These are phyloP conservation scores for Iguana delicatissima DNA, from an alignment of 2,797 vertebrate species.

Conservation along the genomic window DNA sequence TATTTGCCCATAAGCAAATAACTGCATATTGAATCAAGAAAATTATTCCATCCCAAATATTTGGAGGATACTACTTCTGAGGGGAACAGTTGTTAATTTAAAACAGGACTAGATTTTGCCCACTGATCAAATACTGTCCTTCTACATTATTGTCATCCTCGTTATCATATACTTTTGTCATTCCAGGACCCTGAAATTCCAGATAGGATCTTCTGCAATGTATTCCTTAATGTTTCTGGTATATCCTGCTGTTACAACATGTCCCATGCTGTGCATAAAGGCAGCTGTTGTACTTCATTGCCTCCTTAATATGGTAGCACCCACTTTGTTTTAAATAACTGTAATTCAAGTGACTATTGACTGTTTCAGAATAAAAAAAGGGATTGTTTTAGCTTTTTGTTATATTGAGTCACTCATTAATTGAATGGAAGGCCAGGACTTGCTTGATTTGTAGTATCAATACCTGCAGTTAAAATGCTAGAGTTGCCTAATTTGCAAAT, in stretches of 20 bases:
- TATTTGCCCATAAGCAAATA: not conserved
- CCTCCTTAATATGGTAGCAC: slow-evolving; percentile 13
- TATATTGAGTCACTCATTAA: slow-evolving; percentile 5
- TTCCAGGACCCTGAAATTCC: not conserved
- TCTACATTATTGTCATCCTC: not conserved
- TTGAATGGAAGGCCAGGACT: not conserved
- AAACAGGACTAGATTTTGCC: not conserved
- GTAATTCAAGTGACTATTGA: not conserved
- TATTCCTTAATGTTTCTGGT: slow-evolving; percentile 32
- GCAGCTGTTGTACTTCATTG: slow-evolving; percentile 6
- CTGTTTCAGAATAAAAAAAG: not conserved
- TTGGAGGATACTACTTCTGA: not conserved
- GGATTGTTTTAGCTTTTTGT: not conserved
- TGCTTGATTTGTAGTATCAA: slow-evolving; percentile 37
- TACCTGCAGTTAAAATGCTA: slow-evolving; percentile 20
- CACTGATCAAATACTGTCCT: not conserved
- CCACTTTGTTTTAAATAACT: slow-evolving; percentile 21
- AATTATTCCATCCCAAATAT: not conserved
- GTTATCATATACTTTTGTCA: slow-evolving; percentile 7
- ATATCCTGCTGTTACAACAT: slow-evolving; percentile 28
- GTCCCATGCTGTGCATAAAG: not conserved
- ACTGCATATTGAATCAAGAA: not conserved
- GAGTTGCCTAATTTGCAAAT: not conserved
- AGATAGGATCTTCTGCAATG: not conserved
- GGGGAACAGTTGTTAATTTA: not conserved